These are phyloP conservation scores for Bombus polaris DNA, from an alignment of 1,140 invertebrate genomes.

Conservation along the genomic window DNA sequence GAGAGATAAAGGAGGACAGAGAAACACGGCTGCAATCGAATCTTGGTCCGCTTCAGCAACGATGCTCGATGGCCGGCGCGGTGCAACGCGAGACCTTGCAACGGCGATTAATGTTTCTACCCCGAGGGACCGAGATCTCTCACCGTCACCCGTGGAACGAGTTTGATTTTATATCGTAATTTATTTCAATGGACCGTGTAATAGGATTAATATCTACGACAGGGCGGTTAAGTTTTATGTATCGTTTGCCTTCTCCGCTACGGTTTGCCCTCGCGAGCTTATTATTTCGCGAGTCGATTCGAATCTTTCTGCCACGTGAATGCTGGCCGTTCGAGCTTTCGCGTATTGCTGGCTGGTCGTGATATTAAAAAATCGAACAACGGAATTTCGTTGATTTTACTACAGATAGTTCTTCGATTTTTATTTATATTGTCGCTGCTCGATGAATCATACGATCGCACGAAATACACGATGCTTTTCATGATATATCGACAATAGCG, in stretches of 20 bases:
- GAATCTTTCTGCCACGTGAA: no score
- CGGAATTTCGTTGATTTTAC: no score
- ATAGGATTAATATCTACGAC: slow-evolving; percentile 57
- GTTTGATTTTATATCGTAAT: slow-evolving; percentile 63
- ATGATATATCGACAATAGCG: no score
- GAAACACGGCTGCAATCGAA: slow-evolving; percentile 72
- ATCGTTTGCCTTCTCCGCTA: not conserved
- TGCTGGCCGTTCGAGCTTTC: no score
- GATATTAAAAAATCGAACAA: no score
- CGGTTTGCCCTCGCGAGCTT: no score
- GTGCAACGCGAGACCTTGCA: slow-evolving; percentile 59
- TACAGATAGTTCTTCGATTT: no score
- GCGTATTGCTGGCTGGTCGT: no score
- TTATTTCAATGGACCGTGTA: slow-evolving; percentile 55
- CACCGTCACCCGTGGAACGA: slow-evolving; percentile 30
- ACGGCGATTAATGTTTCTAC: slow-evolving; percentile 77
- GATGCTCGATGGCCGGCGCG: slow-evolving; percentile 44
- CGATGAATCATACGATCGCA: no score
- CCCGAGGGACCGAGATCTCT: slow-evolving; percentile 62
- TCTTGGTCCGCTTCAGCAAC: slow-evolving; percentile 41
- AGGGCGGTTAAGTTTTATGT: not conserved
- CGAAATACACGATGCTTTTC: no score
- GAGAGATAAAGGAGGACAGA: slow-evolving; percentile 4
- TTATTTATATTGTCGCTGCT: no score
- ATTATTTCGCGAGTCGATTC: no score